phyloP scores from a whole-genome alignment of 2,113 vertebrate species.

The Apistogramma diplotaenia region DNA sequence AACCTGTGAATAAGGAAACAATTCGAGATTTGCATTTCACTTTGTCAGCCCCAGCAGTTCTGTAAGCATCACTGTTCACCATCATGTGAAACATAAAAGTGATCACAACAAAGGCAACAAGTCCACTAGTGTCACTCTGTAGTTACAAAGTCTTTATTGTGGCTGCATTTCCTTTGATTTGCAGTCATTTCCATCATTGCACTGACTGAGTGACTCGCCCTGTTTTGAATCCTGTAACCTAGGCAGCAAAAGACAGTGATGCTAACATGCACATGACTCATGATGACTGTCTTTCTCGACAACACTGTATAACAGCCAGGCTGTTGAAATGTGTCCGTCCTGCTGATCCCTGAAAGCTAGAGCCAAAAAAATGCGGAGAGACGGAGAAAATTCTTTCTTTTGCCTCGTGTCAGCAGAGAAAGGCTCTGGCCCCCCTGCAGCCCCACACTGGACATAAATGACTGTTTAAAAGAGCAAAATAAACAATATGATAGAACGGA shows the following conservation, averaged over 20 bases:
- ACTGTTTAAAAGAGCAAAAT: not conserved
- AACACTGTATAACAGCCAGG: not conserved
- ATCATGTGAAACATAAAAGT: not conserved
- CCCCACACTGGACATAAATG: not conserved
- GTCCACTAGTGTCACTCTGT: not conserved
- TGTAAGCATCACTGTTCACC: not conserved
- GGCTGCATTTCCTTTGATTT: not conserved
- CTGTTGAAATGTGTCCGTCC: too few species aligned
- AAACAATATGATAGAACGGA: not conserved
- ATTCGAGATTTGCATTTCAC: not conserved
- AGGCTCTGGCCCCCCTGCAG: rapidly evolving
- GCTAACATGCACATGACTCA: not conserved
- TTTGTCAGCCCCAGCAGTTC: not conserved
- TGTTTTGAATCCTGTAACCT: not conserved
- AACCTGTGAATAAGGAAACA: not conserved
- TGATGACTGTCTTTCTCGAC: not conserved
- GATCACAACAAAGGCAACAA: not conserved
- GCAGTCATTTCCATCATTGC: not conserved
- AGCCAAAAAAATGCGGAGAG: not conserved
- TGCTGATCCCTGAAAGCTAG: not conserved
- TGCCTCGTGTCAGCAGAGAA: not conserved
- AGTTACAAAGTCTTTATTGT: not conserved
- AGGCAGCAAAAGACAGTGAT: not conserved
- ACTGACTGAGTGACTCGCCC: not conserved
- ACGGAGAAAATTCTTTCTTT: not conserved